These are phyloP conservation scores for Protomyctophum bolini DNA, from an alignment of 2,113 vertebrate genomes.

Conservation along the genomic window DNA sequence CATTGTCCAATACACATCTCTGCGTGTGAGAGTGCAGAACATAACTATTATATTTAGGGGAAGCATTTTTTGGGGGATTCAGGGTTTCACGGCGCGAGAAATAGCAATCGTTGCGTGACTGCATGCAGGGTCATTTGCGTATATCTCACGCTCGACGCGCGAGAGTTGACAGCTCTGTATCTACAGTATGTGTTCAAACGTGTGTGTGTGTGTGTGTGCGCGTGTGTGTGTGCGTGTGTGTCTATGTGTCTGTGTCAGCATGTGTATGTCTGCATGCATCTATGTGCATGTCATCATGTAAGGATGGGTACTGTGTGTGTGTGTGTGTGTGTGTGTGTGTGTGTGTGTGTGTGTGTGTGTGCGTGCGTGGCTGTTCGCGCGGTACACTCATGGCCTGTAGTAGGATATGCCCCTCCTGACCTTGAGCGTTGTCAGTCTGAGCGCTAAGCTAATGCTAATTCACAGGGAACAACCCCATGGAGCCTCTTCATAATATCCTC, in stretches of 20 bases:
- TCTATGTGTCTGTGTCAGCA: background rate
- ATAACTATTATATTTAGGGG: no score
- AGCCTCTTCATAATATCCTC: slow-evolving; percentile 67
- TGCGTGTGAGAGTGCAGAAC: no score
- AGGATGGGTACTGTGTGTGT: background rate
- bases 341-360: slow-evolving; percentile 35
- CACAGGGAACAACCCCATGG: slow-evolving; percentile 67
- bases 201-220: background rate
- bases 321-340: slow-evolving; percentile 6
- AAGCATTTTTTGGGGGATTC: no score
- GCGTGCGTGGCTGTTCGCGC: slow-evolving; percentile 23
- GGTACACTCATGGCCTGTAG: slow-evolving; percentile 59
- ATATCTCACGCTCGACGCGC: no score
- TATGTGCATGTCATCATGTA: background rate
- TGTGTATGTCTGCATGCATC: background rate
- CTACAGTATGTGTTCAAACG: no score
- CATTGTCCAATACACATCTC: no score
- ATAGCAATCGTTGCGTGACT: slow-evolving; percentile 59
- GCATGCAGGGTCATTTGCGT: slow-evolving; percentile 41
- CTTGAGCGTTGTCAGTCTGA: slow-evolving; percentile 76
- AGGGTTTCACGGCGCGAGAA: slow-evolving; percentile 18
- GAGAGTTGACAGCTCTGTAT: no score
- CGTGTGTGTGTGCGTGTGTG: slow-evolving; percentile 1
- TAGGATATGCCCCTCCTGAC: slow-evolving; percentile 70
- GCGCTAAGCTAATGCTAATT: slow-evolving; percentile 70